Conservation (phyloP, 2,113 vertebrate species). For the Sus scrofa region DNA sequence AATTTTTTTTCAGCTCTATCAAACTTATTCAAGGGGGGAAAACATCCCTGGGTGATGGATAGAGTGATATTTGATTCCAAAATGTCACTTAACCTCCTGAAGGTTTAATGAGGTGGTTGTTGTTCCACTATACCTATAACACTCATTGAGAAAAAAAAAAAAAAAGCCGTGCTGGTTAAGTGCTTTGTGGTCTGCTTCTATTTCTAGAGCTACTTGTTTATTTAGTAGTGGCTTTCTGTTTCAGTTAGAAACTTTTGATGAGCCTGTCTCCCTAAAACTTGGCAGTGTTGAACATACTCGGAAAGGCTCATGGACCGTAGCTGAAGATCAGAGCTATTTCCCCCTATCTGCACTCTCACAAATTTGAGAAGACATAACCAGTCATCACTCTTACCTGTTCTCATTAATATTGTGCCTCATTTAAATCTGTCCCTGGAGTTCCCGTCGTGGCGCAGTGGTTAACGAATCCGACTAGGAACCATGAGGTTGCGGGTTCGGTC, state of each 20-base stretch:
- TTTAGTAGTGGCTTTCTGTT: slow-evolving; percentile 9
- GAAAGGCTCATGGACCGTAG: background rate
- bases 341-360: background rate
- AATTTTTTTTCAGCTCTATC: background rate
- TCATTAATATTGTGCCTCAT: background rate
- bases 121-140: background rate
- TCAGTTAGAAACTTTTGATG: background rate
- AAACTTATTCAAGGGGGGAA: background rate
- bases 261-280: slow-evolving; percentile 1
- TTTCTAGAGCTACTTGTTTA: background rate
- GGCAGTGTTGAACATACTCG: background rate
- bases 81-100: slow-evolving; percentile 21
- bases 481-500: no score
- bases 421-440: no score
- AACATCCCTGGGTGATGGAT: background rate
- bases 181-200: background rate
- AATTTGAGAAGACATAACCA: background rate
- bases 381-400: background rate
- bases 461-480: no score
- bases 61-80: background rate
- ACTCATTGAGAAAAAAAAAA: background rate
- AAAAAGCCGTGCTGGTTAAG: slow-evolving; percentile 7
- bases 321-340: background rate
- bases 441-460: no score
- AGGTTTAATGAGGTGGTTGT: background rate